Percentiles rank a stretch among this genome's conserved stretches.
phyloP scores from a whole-genome alignment of 2,797 vertebrate species.

The Anguilla marmorata region DNA sequence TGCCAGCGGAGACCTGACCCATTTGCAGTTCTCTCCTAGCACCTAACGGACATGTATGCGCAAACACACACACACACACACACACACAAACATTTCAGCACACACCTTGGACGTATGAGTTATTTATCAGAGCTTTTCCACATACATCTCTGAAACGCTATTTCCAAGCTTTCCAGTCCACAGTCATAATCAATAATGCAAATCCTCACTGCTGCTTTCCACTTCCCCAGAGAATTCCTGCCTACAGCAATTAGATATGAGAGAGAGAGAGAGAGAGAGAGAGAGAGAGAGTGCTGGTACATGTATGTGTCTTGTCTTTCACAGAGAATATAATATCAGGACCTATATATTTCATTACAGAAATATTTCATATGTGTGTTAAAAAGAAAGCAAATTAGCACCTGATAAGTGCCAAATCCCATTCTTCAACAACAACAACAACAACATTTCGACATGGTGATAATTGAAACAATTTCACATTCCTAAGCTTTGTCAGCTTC shows the following conservation, averaged over 20 bases:
- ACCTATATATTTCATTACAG: not conserved
- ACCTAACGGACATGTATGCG: constrained; percentile 7
- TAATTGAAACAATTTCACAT: not conserved
- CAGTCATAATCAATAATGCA: constrained; percentile 51
- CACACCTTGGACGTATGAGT: not conserved
- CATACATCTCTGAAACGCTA: constrained; percentile 38
- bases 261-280: constrained; percentile 17
- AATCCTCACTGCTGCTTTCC: constrained; percentile 39
- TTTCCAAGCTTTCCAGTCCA: constrained; percentile 41
- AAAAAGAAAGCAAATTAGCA: not conserved
- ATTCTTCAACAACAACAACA: not conserved
- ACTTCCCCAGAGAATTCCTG: constrained; percentile 37
- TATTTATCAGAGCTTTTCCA: constrained; percentile 26
- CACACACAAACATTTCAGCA: not conserved
- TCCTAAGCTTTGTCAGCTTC: not conserved
- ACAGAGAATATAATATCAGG: not conserved
- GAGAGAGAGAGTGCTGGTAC: constrained; percentile 1
- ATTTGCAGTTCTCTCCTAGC: constrained; percentile 7
- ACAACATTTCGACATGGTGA: not conserved
- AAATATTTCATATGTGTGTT: not conserved
- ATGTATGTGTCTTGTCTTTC: not conserved
- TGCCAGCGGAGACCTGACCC: constrained; percentile 17
- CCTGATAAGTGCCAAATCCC: not conserved
- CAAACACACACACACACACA: not conserved
- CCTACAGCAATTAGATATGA: constrained; percentile 42